Conservation (phyloP, 2,113 vertebrate species). For the Bostrychus sinensis region DNA sequence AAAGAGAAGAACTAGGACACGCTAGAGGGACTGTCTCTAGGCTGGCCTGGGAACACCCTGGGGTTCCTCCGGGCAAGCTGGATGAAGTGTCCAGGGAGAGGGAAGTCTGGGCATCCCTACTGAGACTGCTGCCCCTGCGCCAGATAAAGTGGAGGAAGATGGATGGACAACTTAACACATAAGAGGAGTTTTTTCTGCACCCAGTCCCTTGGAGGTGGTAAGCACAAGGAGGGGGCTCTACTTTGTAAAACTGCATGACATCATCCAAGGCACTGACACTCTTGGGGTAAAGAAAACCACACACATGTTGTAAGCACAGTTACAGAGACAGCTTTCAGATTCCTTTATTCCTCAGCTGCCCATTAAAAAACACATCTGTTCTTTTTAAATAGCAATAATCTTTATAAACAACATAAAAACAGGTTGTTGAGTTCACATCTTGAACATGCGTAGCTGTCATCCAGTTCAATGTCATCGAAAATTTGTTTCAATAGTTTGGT, state of each 20-base stretch:
- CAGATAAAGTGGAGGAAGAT: too few relatives aligned
- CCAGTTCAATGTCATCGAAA: slow-evolving; percentile 4
- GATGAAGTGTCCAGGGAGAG: too few relatives aligned
- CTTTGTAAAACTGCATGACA: slow-evolving; percentile 17
- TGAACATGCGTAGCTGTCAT: slow-evolving; percentile 32
- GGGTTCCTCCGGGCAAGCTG: too few relatives aligned
- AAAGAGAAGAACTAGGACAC: background rate
- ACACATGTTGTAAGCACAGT: slow-evolving; percentile 8
- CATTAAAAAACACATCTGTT: slow-evolving; percentile 41
- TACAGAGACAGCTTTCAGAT: slow-evolving; percentile 42
- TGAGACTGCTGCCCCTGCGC: too few relatives aligned
- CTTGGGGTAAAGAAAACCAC: slow-evolving; percentile 26
- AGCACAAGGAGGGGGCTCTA: background rate
- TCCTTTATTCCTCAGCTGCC: slow-evolving; percentile 64
- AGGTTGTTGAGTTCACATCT: slow-evolving; percentile 15
- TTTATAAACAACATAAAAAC: slow-evolving; percentile 35
- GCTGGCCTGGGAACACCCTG: too few relatives aligned
- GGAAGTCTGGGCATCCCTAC: too few relatives aligned
- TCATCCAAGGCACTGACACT: slow-evolving; percentile 36
- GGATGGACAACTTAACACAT: too few relatives aligned
- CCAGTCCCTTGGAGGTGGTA: background rate
- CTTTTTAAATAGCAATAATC: slow-evolving; percentile 52
- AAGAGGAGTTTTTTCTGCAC: background rate
- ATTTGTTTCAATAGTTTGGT: slow-evolving; percentile 8
- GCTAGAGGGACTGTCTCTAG: too few relatives aligned